Percentiles rank a stretch among this genome's conserved stretches.
Evolutionary conservation across 2,797 vertebrate species (phyloP).

Genomic region (Toxotes lorentzi): DNA sequence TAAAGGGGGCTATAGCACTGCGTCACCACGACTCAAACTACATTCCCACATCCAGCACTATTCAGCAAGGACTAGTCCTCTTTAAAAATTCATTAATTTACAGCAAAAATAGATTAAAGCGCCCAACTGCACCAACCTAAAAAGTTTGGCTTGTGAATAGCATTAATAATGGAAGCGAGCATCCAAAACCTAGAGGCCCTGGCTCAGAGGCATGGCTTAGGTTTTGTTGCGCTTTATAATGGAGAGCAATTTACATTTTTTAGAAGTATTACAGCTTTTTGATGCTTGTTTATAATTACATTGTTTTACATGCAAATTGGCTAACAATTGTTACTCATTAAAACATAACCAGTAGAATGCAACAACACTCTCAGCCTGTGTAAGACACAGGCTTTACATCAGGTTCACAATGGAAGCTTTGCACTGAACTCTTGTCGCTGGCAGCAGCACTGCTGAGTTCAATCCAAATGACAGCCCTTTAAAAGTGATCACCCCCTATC

Average conservation of each 20-base stretch:
- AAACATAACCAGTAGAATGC: constrained; percentile 73
- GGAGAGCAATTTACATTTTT: constrained; percentile 83
- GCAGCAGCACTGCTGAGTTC: constrained; percentile 51
- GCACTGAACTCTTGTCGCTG: constrained; percentile 52
- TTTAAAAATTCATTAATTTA: constrained; percentile 89
- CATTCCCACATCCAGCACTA: constrained; percentile 77
- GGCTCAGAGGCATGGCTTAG: constrained; percentile 76
- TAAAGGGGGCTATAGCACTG: constrained; percentile 77
- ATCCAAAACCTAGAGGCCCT: constrained; percentile 78
- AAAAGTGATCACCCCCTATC: constrained; percentile 68
- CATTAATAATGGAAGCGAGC: constrained; percentile 84
- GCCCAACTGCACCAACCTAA: constrained; percentile 81
- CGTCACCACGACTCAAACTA: constrained; percentile 72
- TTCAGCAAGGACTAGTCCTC: constrained; percentile 81
- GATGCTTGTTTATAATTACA: constrained; percentile 82
- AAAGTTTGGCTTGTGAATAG: constrained; percentile 85
- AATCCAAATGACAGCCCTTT: constrained; percentile 66
- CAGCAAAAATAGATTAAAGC: constrained; percentile 87
- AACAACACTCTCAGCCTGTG: constrained; percentile 59
- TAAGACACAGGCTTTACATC: constrained; percentile 67
- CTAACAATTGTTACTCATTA: constrained; percentile 81
- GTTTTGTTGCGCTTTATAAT: constrained; percentile 84
- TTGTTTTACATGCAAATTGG: constrained; percentile 85
- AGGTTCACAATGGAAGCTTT: constrained; percentile 59
- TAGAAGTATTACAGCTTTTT: constrained; percentile 80